Evolutionary conservation across 2,888 invertebrate species (phyloP).

Genomic region (Nasonovia ribisnigri): DNA sequence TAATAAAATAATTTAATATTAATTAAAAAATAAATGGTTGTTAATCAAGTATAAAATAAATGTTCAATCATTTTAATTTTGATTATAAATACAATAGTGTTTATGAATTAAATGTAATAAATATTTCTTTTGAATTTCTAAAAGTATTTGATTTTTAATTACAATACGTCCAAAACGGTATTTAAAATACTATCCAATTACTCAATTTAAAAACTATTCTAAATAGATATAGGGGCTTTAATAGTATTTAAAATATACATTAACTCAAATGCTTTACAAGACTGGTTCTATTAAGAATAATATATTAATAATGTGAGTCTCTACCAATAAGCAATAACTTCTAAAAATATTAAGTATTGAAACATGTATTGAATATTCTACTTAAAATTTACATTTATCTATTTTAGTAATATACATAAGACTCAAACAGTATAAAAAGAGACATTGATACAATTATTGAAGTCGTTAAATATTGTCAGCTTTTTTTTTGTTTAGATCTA

Average conservation of each 20-base stretch:
- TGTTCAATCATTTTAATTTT: neutral
- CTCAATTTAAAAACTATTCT: no score
- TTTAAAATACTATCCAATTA: neutral
- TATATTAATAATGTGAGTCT: neutral
- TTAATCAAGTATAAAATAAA: no score
- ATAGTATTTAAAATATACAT: neutral
- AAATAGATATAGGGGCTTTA: no score
- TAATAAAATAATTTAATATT: no score
- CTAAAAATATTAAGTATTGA: neutral
- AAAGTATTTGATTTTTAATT: neutral
- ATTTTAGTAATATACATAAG: neutral
- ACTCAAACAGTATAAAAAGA: no score
- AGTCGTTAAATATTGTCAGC: no score
- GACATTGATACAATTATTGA: no score
- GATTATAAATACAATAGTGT: neutral
- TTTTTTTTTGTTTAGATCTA: no score
- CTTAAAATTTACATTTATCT: neutral
- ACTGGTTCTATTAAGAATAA: neutral
- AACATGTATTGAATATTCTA: neutral
- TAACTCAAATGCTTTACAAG: no score
- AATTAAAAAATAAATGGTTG: no score
- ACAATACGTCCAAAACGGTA: neutral
- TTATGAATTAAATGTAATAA: neutral
- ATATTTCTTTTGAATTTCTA: neutral
- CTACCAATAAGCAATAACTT: neutral